Evolutionary conservation across 1,140 invertebrate genomes (phyloP).

Genomic region (Pseudachorutes palmiensis): DNA sequence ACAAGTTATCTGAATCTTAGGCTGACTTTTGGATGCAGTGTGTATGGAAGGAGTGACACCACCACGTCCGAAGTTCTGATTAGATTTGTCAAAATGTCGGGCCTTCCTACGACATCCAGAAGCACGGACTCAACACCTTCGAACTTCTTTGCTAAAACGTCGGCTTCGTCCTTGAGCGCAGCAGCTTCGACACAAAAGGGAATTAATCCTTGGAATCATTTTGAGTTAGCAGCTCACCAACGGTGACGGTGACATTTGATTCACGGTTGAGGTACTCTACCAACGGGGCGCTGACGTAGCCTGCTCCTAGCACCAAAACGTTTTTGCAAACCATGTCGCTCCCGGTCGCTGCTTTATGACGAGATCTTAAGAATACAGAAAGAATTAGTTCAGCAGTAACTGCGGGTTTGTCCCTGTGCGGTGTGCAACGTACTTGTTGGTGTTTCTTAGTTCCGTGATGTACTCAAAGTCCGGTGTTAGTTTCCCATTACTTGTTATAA

Average conservation of each 20-base stretch:
- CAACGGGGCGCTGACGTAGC: constrained; percentile 83
- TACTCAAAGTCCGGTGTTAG: constrained; percentile 91
- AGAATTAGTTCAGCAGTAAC: too few species aligned
- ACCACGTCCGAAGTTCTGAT: constrained; percentile 67
- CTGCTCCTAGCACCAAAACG: constrained; percentile 87
- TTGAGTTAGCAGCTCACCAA: constrained; percentile 51
- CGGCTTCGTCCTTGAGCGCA: constrained; percentile 78
- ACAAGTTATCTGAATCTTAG: not conserved
- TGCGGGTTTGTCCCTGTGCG: too few species aligned
- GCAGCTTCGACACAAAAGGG: constrained; percentile 52
- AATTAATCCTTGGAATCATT: constrained; percentile 1
- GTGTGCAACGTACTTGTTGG: constrained; percentile 43
- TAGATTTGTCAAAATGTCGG: constrained; percentile 61
- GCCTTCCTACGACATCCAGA: constrained; percentile 66
- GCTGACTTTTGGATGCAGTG: constrained; percentile 66
- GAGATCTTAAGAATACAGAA: not conserved
- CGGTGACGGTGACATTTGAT: constrained; percentile 64
- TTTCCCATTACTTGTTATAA: constrained; percentile 90
- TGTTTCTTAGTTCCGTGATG: constrained; percentile 74
- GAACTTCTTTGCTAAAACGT: constrained; percentile 65
- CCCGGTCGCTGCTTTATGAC: constrained; percentile 15
- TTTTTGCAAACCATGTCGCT: constrained; percentile 41
- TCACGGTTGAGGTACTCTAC: constrained; percentile 88
- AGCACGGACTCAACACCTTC: constrained; percentile 71
- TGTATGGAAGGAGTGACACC: constrained; percentile 87